Percentiles rank a stretch among this genome's conserved stretches.
These are phyloP conservation scores for Babylonia areolata DNA, from an alignment of 1,140 invertebrate genomes.

Conservation along the genomic window DNA sequence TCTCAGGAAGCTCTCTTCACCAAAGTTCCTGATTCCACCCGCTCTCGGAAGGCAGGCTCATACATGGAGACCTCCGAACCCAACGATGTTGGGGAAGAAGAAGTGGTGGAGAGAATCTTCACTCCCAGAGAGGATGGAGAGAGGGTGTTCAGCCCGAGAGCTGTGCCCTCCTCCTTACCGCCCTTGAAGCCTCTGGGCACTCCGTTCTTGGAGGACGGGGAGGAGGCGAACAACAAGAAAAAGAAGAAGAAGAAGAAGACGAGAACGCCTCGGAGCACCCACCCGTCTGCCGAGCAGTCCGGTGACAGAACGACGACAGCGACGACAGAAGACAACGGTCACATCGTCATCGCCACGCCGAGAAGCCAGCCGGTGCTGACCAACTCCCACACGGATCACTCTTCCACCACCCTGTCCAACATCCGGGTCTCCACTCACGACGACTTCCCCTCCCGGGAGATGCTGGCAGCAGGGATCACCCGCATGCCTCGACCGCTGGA, in stretches of 20 bases:
- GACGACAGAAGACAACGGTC: constrained; percentile 35
- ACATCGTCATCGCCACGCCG: neutral
- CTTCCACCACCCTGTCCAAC: constrained; percentile 48
- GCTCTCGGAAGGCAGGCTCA: neutral
- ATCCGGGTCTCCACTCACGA: constrained; percentile 41
- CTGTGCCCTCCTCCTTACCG: constrained; percentile 43
- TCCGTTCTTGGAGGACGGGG: constrained; percentile 49
- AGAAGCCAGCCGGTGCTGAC: constrained; percentile 20
- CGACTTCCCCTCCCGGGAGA: constrained; percentile 24
- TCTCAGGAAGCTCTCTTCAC: neutral
- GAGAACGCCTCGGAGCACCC: neutral
- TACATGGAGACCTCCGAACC: neutral
- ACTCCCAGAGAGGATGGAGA: constrained; percentile 7
- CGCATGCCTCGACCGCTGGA: constrained; percentile 13
- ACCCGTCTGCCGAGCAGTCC: neutral
- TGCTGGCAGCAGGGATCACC: constrained; percentile 28
- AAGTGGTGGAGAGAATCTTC: constrained; percentile 15
- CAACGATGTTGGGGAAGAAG: neutral
- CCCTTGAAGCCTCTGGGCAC: constrained; percentile 55
- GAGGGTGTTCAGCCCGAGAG: constrained; percentile 17
- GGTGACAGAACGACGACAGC: constrained; percentile 26
- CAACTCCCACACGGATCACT: constrained; percentile 17
- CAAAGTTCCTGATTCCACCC: no score
- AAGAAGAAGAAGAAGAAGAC: constrained; percentile 37
- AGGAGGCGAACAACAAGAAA: constrained; percentile 47